Evolutionary conservation across 2,888 invertebrate species (phyloP), one percentile per base, ranked within the genome.

Genomic region (Augiades crinisus): DNA sequence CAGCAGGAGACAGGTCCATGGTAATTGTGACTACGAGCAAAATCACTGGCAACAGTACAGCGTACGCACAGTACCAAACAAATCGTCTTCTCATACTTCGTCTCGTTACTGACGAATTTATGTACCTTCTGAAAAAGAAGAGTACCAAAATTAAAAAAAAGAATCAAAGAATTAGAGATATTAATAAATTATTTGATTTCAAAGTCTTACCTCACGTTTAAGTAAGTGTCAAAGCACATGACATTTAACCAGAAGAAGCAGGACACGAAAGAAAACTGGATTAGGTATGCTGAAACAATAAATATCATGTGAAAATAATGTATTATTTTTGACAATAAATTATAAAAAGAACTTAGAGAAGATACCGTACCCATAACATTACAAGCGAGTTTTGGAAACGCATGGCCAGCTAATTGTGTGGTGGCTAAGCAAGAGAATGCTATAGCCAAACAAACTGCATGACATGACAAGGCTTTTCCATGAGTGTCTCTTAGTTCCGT

Each of bases 181-280:
- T 22, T 3, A 22, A 22, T 22, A 5, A 5, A 6, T 22, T 4
- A 19, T 19, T 3, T 22, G 22, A 22, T 22, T 3, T 27, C 24
- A 2, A 5, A 2, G 4, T 3, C 90, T 88, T 68, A 91, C 91
- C 83, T 78, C 43, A 92, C 90, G 60, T 91, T 90, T 58, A 90
- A 74, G 79, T 91, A 93, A 49, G 91, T 93, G 74, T 93, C 93
- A 67, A 92, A 91, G 70, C 93, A 92, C 91, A 93, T 91, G 37
- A 92, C 92, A 72, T 92, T 93, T 55, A 93, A 77, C 93, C 93
- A 93, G 80, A 92, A 92, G 78, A 93, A 93, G 66, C 92, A 92
- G 30, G 92, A 91, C 41, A 93, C 85, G 75, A 93, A 93, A 2
- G 92, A 91, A 68, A 93, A 92, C 70, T 93, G 92, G 64, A 93